Evolutionary conservation across 2,888 invertebrate genomes (phyloP), one percentile per base, ranked within the genome.

Genomic region (Macrostomum cliftonense): DNA sequence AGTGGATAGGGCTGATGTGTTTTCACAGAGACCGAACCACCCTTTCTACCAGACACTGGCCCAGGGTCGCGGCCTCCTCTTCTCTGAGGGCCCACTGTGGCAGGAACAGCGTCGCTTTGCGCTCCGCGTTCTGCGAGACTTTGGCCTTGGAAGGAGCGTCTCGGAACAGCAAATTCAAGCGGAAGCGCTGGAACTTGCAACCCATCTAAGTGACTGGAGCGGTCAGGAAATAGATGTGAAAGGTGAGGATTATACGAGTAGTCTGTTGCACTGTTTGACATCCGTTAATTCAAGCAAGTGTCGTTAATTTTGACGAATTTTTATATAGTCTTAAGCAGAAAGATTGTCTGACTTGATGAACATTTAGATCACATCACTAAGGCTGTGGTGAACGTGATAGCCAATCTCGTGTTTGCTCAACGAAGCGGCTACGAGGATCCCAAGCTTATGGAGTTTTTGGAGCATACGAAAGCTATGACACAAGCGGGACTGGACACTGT

Each of bases 401-500:
- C 14, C 7, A 37, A 9, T 13, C 16, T 46, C 7, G 37, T 14
- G 40, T 47, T 39, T 13, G 39, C 39, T 50, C 17, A 47, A 7
- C 36, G 43, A 20, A 12, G 52, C 45, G 54, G 54, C 5, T 57
- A 58, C 50, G 50, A 58, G 11, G 58, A 60, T 45, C 53, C 52
- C 12, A 46, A 55, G 4, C 59, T 59, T 45, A 47, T 46, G 5
- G 42, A 49, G 1, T 53, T 57, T 37, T 28, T 60, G 37, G 43
- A 55, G 12, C 51, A 53, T n/a, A 47, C 57, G 16, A 55, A 59
- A 16, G 53, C 54, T n/a, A 55, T 46, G 12, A 13, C 40, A 5
- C 28, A 28, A 28, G 28, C 28, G 4, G 28, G 28, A 28, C 28
- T 28, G 28, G 28, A 28, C 9, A 28, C 28, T 28, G 28, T 28